Evolutionary conservation across 2,888 invertebrate genomes (phyloP).

Genomic region (Rotaria magnacalcarata): DNA sequence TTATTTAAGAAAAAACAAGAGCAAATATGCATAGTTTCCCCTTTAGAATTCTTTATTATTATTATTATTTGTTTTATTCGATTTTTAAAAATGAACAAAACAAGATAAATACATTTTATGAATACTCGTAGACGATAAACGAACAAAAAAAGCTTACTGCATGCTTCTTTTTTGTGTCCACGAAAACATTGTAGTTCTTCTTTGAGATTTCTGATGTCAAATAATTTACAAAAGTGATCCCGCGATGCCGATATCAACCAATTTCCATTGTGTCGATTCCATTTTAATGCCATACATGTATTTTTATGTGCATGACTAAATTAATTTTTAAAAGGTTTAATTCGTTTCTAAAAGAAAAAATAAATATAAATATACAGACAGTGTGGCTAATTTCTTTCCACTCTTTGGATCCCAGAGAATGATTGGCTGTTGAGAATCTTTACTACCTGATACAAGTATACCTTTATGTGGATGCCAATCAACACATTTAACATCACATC

Average conservation of each 20-base stretch:
- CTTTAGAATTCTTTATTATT: neutral
- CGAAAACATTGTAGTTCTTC: slow-evolving; percentile 93
- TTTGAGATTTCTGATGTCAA: slow-evolving; percentile 89
- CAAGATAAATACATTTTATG: slow-evolving; percentile 17
- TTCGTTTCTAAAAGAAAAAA: neutral
- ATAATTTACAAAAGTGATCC: slow-evolving; percentile 91
- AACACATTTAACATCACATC: slow-evolving; percentile 96
- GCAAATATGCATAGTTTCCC: too few relatives aligned
- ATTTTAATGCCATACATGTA: slow-evolving; percentile 96
- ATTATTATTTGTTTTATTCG: neutral
- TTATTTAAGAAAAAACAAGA: too few relatives aligned
- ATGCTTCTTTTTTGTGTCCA: slow-evolving; percentile 96
- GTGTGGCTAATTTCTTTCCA: slow-evolving; percentile 85
- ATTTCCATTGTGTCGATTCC: slow-evolving; percentile 92
- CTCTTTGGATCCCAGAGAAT: slow-evolving; percentile 98
- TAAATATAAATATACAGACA: slow-evolving; percentile 63
- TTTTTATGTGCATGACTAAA: slow-evolving; percentile 91
- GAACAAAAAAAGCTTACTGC: slow-evolving; percentile 54
- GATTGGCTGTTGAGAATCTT: slow-evolving; percentile 98
- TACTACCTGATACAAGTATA: slow-evolving; percentile 92
- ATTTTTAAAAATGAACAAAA: slow-evolving; percentile 36
- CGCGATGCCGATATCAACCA: slow-evolving; percentile 97
- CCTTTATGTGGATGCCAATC: slow-evolving; percentile 99
- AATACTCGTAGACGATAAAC: slow-evolving; percentile 38
- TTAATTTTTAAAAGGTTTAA: neutral